Evolutionary conservation across 2,797 vertebrate genomes (phyloP).

Genomic region (Neoniphon sammara): DNA sequence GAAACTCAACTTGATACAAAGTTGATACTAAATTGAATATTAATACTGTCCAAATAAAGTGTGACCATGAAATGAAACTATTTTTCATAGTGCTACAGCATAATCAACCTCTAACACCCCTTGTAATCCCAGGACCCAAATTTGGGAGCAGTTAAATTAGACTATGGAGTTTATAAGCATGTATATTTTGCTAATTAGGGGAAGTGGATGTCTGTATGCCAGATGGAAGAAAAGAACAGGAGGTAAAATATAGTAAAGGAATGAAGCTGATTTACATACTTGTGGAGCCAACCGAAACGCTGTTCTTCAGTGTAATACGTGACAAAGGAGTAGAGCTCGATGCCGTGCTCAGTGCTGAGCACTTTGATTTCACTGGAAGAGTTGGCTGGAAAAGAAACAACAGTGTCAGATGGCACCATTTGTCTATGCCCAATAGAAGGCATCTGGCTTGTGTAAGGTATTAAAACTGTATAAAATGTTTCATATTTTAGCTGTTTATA

Average conservation of each 20-base stretch:
- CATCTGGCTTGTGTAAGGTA: neutral
- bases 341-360: conserved; percentile 93
- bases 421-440: neutral
- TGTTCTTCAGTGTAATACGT: conserved; percentile 91
- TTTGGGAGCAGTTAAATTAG: neutral
- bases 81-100: neutral
- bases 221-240: neutral
- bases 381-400: conserved; percentile 81
- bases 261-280: conserved; percentile 82
- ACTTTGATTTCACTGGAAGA: conserved; percentile 91
- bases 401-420: conserved; percentile 2
- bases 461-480: neutral
- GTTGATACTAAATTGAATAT: no score
- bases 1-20: no score
- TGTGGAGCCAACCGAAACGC: conserved; percentile 91
- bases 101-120: neutral
- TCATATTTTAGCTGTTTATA: neutral
- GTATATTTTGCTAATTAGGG: neutral
- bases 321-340: conserved; percentile 90
- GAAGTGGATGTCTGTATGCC: neutral
- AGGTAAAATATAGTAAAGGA: neutral
- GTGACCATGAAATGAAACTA: neutral
- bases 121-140: neutral
- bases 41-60: no score
- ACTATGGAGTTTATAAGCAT: neutral